Conservation (phyloP, 2,888 invertebrate genomes). For the Physocephala rufipes region DNA sequence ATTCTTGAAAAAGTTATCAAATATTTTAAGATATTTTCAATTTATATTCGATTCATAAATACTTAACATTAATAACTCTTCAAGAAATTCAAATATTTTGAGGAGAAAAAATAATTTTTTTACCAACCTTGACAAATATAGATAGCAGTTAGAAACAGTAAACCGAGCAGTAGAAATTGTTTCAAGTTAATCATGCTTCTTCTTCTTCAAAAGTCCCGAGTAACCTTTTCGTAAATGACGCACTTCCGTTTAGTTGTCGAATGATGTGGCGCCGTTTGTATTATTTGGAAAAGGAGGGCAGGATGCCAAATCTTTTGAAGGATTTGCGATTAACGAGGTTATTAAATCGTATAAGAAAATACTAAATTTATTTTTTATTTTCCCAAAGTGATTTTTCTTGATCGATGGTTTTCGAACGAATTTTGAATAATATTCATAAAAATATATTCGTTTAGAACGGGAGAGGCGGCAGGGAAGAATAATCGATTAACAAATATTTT, state of each 20-base stretch:
- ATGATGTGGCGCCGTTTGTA: constrained; percentile 3
- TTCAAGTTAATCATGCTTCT: neutral
- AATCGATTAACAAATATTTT: neutral
- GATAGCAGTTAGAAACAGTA: constrained; percentile 51
- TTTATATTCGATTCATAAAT: too few relatives aligned
- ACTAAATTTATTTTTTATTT: too few relatives aligned
- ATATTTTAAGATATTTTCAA: too few relatives aligned
- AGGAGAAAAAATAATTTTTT: neutral
- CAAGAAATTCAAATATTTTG: neutral
- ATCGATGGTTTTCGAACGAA: too few relatives aligned
- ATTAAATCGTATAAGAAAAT: neutral
- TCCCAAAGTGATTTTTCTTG: too few relatives aligned
- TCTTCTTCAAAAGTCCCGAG: too few relatives aligned
- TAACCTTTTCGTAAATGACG: neutral
- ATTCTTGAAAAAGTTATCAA: too few relatives aligned
- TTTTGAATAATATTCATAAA: too few relatives aligned
- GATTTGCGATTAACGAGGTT: neutral
- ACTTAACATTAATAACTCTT: too few relatives aligned
- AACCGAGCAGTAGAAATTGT: constrained; percentile 45
- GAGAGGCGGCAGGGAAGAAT: constrained; percentile 8
- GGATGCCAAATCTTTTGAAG: neutral
- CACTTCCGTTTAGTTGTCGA: constrained; percentile 13
- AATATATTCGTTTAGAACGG: too few relatives aligned
- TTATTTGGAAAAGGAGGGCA: neutral
- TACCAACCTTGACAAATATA: constrained; percentile 51